Percentiles rank a stretch among this genome's conserved stretches.
These are phyloP conservation scores for Acropora tenuis DNA, from an alignment of 64 coral and sea anemone genomes.

Conservation along the genomic window DNA sequence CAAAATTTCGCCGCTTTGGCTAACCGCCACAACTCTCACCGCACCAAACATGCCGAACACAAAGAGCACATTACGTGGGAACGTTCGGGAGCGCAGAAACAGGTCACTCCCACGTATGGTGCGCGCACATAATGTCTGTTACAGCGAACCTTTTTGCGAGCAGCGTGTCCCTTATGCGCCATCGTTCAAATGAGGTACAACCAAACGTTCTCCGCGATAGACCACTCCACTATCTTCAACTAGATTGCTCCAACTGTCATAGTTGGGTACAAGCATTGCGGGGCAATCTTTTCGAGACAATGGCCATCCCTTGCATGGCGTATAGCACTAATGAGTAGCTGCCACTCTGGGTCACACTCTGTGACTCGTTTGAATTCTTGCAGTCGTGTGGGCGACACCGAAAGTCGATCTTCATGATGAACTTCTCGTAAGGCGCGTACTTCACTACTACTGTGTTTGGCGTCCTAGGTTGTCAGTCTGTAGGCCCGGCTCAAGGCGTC, in stretches of 20 bases:
- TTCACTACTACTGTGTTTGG: neutral
- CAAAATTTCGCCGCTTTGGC: too few species aligned
- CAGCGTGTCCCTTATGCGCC: neutral
- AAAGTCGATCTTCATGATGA: neutral
- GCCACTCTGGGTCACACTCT: neutral
- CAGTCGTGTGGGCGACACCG: neutral
- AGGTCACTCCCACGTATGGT: too few species aligned
- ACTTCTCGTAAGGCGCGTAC: neutral
- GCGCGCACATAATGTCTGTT: too few species aligned
- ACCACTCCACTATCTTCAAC: neutral
- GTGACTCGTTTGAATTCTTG: neutral
- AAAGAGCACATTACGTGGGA: too few species aligned
- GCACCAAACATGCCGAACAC: too few species aligned
- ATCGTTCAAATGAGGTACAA: neutral
- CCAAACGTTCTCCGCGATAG: neutral
- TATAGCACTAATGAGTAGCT: neutral
- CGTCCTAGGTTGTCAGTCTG: neutral
- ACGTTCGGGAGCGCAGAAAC: too few species aligned
- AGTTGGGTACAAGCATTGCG: slow-evolving; percentile 33
- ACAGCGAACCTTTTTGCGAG: too few species aligned
- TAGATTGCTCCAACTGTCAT: slow-evolving; percentile 35
- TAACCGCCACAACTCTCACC: too few species aligned
- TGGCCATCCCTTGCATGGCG: neutral
- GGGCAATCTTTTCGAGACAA: neutral
- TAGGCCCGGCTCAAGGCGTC: neutral